Evolutionary conservation across 2,888 invertebrate genomes (phyloP).

Genomic region (Melanostoma mellinum): DNA sequence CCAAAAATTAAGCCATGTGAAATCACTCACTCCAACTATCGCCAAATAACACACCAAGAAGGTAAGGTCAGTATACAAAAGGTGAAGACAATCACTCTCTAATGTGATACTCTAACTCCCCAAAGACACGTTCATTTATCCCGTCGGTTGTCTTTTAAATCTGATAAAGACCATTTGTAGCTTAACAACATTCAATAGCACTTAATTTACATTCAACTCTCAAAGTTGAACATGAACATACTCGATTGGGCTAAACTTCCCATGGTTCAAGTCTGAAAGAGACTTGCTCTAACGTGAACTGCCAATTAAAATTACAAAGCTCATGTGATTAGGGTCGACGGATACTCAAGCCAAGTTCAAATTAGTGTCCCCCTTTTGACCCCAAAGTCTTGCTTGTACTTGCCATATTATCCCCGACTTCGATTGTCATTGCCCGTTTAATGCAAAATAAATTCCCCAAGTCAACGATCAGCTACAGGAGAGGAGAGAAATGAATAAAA

Average conservation of each 20-base stretch:
- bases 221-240: conserved; percentile 36
- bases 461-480: neutral
- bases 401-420: conserved; percentile 45
- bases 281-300: conserved; percentile 61
- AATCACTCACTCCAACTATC: conserved; percentile 23
- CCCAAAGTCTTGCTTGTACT: conserved; percentile 21
- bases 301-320: conserved; percentile 66
- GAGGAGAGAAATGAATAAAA: conserved; percentile 12
- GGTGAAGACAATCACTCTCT: conserved; percentile 60
- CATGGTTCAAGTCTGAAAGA: conserved; percentile 42
- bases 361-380: conserved; percentile 60
- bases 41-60: neutral
- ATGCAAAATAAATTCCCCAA: conserved; percentile 64
- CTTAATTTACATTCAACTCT: conserved; percentile 53
- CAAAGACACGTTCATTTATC: conserved; percentile 31
- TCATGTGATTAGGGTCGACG: conserved; percentile 53
- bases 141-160: conserved; percentile 34
- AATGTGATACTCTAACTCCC: conserved; percentile 36
- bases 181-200: conserved; percentile 49
- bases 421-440: conserved; percentile 69
- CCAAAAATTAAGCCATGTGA: conserved; percentile 10
- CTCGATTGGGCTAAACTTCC: conserved; percentile 37
- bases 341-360: conserved; percentile 40
- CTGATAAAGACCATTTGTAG: conserved; percentile 38
- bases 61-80: conserved; percentile 31